Evolutionary conservation across 2,797 vertebrate genomes (phyloP), one percentile per base, ranked within the genome.

Genomic region (Crenichthys baileyi): DNA sequence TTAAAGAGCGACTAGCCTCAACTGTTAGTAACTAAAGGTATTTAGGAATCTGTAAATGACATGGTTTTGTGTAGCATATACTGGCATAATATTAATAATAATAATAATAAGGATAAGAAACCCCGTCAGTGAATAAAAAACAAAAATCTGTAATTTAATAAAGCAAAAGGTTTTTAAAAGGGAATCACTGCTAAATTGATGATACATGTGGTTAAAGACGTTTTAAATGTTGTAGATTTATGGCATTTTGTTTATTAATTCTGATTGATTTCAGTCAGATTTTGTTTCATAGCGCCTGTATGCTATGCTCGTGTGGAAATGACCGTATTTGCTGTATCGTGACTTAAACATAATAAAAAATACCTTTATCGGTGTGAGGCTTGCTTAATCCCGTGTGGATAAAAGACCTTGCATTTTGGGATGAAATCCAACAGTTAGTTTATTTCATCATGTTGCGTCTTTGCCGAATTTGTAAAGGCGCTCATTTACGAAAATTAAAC

Each of bases 321-420:
- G 79, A 89, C 82, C 90, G 93, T 94, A 94, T 92, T 92, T 94
- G 90, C 87, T 94, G 91, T 95, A 91, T 87, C 91, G 95, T 96
- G 94, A 87, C 87, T 94, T 79, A 90, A 93, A 89, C 91, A 85
- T 91, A 96, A 95, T 91, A 94, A 93, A 94, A 82, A 50, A 88
- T 87, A 89, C 85, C 78, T 79, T 81, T 81, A 82, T 85, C 77
- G 65, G 36, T 72, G 76, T 15, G 44, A n/a, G 29, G n/a, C 73
- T 56, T 15, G 74, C 65, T 82, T 6, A 0, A 72, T 85, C 63
- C 63, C 18, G 20, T 39, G 31, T 36, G 36, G 20, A 39, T 24
- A 65, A 41, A 41, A 65, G 31, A 65, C 22, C 22, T 53, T 22
- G 20, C 5, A 16, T 16, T 16, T 18, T 16, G 15, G 13, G 15